phyloP scores from a whole-genome alignment of 1,140 invertebrate species.

The Drosophila erecta region DNA sequence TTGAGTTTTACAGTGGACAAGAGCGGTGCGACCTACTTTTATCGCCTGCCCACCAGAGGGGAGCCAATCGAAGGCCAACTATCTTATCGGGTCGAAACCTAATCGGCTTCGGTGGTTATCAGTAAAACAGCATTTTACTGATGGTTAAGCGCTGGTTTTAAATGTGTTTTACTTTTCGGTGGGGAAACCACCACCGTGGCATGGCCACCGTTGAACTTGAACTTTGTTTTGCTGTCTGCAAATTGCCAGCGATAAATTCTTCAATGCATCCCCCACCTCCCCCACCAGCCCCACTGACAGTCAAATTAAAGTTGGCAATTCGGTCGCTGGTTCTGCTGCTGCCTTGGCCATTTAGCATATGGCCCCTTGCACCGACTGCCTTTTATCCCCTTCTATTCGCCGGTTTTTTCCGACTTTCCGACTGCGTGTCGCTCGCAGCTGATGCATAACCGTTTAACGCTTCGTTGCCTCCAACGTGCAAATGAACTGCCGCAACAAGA shows the following conservation, averaged over 20 bases:
- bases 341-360: constrained; percentile 52
- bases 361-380: constrained; percentile 30
- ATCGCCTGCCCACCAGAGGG: neutral
- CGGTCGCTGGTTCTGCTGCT: constrained; percentile 19
- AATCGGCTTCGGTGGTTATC: constrained; percentile 38
- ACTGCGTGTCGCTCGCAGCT: constrained; percentile 47
- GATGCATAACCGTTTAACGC: constrained; percentile 65
- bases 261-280: constrained; percentile 21
- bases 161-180: neutral
- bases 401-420: constrained; percentile 5
- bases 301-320: constrained; percentile 69
- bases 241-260: constrained; percentile 62
- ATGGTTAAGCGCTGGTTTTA: constrained; percentile 7
- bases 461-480: constrained; percentile 65
- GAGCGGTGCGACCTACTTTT: constrained; percentile 51
- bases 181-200: too few species aligned
- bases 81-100: constrained; percentile 21
- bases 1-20: constrained; percentile 25
- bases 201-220: constrained; percentile 70
- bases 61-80: constrained; percentile 28
- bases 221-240: constrained; percentile 62
- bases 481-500: constrained; percentile 70
- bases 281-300: constrained; percentile 47
- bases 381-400: constrained; percentile 4
- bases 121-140: constrained; percentile 7